Base-by-base conservation (phyloP, 2,797 vertebrate genomes). In the Echiichthys vipera region DNA sequence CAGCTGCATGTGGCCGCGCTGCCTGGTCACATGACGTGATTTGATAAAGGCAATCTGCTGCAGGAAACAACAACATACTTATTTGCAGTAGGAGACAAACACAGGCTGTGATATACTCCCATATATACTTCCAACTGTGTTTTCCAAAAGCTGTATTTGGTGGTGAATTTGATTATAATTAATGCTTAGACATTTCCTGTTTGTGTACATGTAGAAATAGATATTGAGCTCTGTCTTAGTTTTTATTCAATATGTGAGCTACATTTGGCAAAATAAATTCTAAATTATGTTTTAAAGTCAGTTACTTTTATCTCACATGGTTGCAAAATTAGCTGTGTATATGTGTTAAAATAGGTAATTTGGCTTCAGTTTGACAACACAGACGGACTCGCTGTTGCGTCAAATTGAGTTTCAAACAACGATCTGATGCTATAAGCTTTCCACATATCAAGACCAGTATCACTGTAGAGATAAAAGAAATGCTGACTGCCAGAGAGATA, bases 1-100 rank as follows among this genome's bases (percentile, higher is more conserved):
- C 68, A 14, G 67, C 66, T 82, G 79, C 57, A 76, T 74, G 56
- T 82, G 78, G 66, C 71, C 79, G 81, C 22, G 7, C 61, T 68
- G 76, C 71, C 78, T 5, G 0, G 79, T 89, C 91, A 92, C 79
- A 71, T 91, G 90, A 87, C 43, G 62, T 80, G 84, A 92, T 92
- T 83, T 87, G 77, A 92, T 88, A 84, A 89, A 83, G 64, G 50
- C 51, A 45, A 45, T 82, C 43, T 68, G 45, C 74, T 80, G 61
- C 66, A 87, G 89, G 81, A 88, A 85, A 84, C 76, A 86, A 77
- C 50, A 71, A 55, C 58, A 42, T 7, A 1, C 46, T 58, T 57
- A 55, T 80, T 70, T 81, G 39, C 65, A 74, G 72, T 30, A 17
- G 45, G 54, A 76, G 69, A 62, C 61, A 78, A 72, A 81, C 69